Evolutionary conservation across 1,140 invertebrate genomes (phyloP).

Genomic region (Sitobion miscanthi): DNA sequence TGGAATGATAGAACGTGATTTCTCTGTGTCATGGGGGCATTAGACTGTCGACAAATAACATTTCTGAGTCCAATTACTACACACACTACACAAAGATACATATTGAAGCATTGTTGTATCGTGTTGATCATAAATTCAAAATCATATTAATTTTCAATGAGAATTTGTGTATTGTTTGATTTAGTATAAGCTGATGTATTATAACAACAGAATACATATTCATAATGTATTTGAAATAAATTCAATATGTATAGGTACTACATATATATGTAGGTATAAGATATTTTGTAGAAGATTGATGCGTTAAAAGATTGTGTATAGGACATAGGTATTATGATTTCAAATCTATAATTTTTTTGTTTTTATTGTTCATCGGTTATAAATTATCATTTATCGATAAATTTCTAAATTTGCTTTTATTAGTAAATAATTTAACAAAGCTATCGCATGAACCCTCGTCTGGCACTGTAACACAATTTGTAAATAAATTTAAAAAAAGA

Average conservation of each 20-base stretch:
- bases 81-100: not conserved
- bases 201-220: not conserved
- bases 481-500: constrained; percentile 2
- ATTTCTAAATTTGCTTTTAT: not conserved
- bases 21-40: not conserved
- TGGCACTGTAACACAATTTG: not conserved
- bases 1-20: not conserved
- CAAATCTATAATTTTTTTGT: not conserved
- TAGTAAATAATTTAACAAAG: not conserved
- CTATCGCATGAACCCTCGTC: not conserved
- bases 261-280: not conserved
- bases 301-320: not conserved
- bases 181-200: not conserved
- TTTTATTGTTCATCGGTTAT: not conserved
- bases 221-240: not conserved
- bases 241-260: not conserved
- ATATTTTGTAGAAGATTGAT: not conserved
- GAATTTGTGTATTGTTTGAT: constrained; percentile 8
- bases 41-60: not conserved
- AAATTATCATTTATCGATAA: not conserved
- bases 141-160: constrained; percentile 17
- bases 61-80: not conserved
- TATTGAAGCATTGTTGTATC: not conserved
- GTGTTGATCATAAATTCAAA: not conserved
- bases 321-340: not conserved